Evolutionary conservation across 1,140 invertebrate genomes (phyloP), one percentile per base, ranked within the genome.

Genomic region (Asbolus verrucosus): DNA sequence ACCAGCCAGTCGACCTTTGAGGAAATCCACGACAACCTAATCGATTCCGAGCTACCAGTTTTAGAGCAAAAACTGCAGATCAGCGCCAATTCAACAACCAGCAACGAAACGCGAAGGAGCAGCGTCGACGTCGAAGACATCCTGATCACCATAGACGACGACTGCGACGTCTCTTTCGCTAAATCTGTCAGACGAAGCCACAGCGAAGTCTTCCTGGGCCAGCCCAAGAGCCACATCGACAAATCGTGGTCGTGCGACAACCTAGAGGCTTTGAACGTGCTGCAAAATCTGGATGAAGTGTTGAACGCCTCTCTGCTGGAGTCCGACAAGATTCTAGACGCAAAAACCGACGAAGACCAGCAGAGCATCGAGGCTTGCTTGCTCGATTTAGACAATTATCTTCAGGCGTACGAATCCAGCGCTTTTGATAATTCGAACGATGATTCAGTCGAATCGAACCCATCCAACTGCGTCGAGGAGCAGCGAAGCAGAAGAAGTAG

Each of bases 311-410:
- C 71, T 41, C 61, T 78, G 21, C 11, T 67, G 5, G 70, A 77
- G 14, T 66, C 38, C 8, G 36, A 67, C 30, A 39, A 59, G 6
- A 67, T 67, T 39, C 18, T 67, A 6, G 19, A 41, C 18, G 30
- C 38, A 60, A 68, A 31, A 33, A 15, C 50, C 1, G 70, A 69
- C 24, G 68, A 50, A 15, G 16, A 67, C 6, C 61, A 72, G 6
- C 33, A 69, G 43, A 73, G 65, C 43, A 76, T 81, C 1, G 77
- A 79, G 33, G 76, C 79, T 8, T 81, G 80, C 69, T 66, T 81
- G 21, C 70, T 74, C 65, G 80, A 81, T 65, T 67, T 81, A 59
- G 80, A 81, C 63, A 77, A 79, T 46, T 81, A 79, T 71, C 67
- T 81, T 5, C 70, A 69, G 39, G 70, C 38, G 6, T 73, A 76